phyloP scores from a whole-genome alignment of 2,888 invertebrate species.

The Zygogramma bicolorata region DNA sequence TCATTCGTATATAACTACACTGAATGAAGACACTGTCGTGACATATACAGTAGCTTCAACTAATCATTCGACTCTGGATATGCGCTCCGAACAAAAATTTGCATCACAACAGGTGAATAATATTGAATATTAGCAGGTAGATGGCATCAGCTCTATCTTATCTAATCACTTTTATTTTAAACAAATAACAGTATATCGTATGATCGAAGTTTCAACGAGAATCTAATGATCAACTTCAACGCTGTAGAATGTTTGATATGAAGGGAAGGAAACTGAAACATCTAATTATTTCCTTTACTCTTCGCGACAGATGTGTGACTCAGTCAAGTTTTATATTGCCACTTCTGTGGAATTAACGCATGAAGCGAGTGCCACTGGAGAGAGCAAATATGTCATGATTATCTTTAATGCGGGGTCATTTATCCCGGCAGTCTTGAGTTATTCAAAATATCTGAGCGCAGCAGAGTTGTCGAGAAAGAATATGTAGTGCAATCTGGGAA shows the following conservation, averaged over 20 bases:
- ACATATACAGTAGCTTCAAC: not conserved
- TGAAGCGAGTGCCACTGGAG: not conserved
- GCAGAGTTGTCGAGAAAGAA: not conserved
- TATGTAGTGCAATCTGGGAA: too few relatives aligned
- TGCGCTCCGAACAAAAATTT: not conserved
- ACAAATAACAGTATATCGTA: not conserved
- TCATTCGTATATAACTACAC: not conserved
- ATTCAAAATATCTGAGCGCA: not conserved
- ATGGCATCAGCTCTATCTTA: not conserved
- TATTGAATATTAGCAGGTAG: conserved; percentile 4
- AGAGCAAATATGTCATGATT: not conserved
- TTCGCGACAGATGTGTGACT: not conserved
- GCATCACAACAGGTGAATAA: not conserved
- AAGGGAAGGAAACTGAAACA: not conserved
- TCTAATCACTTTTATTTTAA: not conserved
- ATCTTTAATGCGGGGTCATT: conserved; percentile 14
- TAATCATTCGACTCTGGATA: conserved; percentile 11
- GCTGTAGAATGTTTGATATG: not conserved
- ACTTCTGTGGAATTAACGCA: not conserved
- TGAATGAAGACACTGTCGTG: not conserved
- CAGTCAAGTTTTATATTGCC: not conserved
- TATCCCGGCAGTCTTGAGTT: not conserved
- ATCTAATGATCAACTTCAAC: not conserved
- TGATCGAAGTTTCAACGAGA: not conserved
- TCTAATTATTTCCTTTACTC: not conserved